phyloP scores from a whole-genome alignment of 1,140 invertebrate genomes.

The Brevipalpus yothersi region DNA sequence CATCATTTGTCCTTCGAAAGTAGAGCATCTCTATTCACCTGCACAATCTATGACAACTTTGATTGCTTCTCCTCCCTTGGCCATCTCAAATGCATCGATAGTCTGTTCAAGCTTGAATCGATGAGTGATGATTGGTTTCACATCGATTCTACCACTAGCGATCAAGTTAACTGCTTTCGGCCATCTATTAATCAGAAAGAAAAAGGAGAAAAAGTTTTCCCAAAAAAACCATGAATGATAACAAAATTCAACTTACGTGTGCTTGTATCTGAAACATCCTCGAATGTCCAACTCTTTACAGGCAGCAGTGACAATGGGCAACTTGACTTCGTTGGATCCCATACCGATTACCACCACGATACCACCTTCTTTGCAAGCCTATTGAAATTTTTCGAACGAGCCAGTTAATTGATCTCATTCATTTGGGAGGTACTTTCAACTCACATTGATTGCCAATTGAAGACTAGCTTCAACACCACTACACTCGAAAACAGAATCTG shows the following conservation, averaged over 20 bases:
- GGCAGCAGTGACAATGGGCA: slow-evolving; percentile 54
- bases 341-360: slow-evolving; percentile 58
- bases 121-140: slow-evolving; percentile 72
- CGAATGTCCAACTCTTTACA: slow-evolving; percentile 64
- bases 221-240: background rate
- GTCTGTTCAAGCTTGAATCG: slow-evolving; percentile 61
- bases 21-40: background rate
- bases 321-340: slow-evolving; percentile 42
- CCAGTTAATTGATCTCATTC: background rate
- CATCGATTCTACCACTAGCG: slow-evolving; percentile 39
- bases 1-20: background rate
- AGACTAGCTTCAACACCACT: slow-evolving; percentile 38
- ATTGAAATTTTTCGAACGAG: slow-evolving; percentile 8
- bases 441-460: slow-evolving; percentile 43
- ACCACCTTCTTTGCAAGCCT: slow-evolving; percentile 32
- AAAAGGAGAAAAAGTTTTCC: too few species aligned
- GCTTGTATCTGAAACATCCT: slow-evolving; percentile 71
- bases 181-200: slow-evolving; percentile 39
- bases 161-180: background rate
- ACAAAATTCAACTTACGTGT: slow-evolving; percentile 32
- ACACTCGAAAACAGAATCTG: slow-evolving; percentile 7
- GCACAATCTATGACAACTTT: slow-evolving; percentile 55
- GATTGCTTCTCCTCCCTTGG: slow-evolving; percentile 40
- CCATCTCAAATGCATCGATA: slow-evolving; percentile 57
- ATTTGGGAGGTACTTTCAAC: slow-evolving; percentile 12